Conservation (phyloP, 2,888 invertebrate genomes). For the Agriopis marginaria region DNA sequence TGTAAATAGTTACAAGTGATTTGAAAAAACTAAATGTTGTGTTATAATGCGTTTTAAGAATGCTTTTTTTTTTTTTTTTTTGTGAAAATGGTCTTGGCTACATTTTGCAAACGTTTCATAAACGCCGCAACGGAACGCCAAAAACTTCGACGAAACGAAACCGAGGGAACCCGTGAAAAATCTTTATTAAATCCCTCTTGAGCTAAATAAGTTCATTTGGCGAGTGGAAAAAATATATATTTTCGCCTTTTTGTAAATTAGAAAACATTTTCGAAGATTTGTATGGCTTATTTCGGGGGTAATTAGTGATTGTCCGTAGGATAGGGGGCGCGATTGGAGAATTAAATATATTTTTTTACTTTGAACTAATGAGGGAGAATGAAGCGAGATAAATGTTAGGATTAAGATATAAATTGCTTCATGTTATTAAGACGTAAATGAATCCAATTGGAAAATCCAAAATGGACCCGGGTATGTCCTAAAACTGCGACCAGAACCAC, state of each 20-base stretch:
- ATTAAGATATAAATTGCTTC: slow-evolving; percentile 60
- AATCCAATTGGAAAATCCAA: too few relatives aligned
- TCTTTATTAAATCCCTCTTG: slow-evolving; percentile 84
- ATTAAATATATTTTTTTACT: slow-evolving; percentile 74
- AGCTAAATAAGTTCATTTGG: slow-evolving; percentile 85
- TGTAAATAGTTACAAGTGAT: too few relatives aligned
- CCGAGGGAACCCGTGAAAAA: slow-evolving; percentile 79
- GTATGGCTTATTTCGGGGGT: slow-evolving; percentile 79
- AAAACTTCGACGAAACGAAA: slow-evolving; percentile 77
- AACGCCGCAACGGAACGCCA: slow-evolving; percentile 48
- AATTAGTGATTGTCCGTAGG: slow-evolving; percentile 80
- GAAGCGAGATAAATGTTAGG: slow-evolving; percentile 62
- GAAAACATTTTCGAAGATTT: slow-evolving; percentile 85
- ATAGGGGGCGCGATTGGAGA: slow-evolving; percentile 60
- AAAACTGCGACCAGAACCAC: too few relatives aligned
- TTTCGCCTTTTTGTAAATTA: slow-evolving; percentile 76
- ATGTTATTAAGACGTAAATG: slow-evolving; percentile 44
- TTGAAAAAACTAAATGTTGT: too few relatives aligned
- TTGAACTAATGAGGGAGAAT: slow-evolving; percentile 74
- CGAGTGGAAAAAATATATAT: slow-evolving; percentile 61
- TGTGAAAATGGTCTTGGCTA: too few relatives aligned
- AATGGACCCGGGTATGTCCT: too few relatives aligned
- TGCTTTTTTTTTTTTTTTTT: neutral
- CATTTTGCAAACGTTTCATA: neutral
- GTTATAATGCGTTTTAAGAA: too few relatives aligned